Percentiles rank a stretch among this genome's conserved stretches.
Evolutionary conservation across 35 echinoderm and acorn worm genomes (phyloP).

Genomic region (Heliocidaris tuberculata): DNA sequence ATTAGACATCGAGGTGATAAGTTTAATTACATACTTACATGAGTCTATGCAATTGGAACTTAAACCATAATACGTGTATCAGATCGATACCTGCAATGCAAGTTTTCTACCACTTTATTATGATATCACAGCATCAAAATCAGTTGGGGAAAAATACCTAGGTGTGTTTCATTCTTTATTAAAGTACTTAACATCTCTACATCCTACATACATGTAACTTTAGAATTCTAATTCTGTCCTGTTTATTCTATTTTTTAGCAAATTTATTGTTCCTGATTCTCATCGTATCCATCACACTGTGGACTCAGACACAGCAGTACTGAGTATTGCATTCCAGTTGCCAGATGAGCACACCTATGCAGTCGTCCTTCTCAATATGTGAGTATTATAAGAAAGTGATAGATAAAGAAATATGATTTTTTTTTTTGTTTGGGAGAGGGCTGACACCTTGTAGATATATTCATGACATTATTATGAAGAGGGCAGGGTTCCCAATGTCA

Average conservation of each 20-base stretch:
- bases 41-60: too few species aligned
- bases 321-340: conserved; percentile 38
- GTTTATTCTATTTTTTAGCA: conserved; percentile 56
- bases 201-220: not conserved
- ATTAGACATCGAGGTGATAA: too few species aligned
- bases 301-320: not conserved
- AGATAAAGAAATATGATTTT: not conserved
- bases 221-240: not conserved
- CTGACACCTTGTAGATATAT: too few species aligned
- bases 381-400: not conserved
- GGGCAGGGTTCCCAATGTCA: too few species aligned
- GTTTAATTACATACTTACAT: too few species aligned
- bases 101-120: too few species aligned
- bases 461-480: too few species aligned
- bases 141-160: too few species aligned
- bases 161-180: too few species aligned
- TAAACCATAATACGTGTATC: too few species aligned
- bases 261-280: conserved; percentile 79
- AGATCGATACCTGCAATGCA: too few species aligned
- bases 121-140: too few species aligned
- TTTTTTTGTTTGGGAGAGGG: not conserved
- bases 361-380: conserved; percentile 21
- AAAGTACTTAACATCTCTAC: not conserved
- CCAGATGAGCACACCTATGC: conserved; percentile 31
- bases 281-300: conserved; percentile 55